A percentile compares a stretch with the other conserved stretches of the same genome.
phyloP scores from a whole-genome alignment of 2,888 invertebrate genomes.

The Leptinotarsa rubiginosa region DNA sequence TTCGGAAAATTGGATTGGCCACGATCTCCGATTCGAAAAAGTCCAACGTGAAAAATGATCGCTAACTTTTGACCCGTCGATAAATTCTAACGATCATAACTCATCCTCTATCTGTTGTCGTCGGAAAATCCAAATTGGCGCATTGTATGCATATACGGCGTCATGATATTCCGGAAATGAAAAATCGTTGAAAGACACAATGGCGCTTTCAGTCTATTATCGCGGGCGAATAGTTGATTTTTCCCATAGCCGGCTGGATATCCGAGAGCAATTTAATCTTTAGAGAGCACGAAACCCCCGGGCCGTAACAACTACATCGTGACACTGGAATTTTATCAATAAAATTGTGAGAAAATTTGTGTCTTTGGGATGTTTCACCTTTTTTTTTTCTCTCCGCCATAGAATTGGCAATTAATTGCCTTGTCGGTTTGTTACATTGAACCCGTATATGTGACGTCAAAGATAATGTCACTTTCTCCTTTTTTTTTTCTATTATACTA shows the following conservation, averaged over 20 bases:
- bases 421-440: neutral
- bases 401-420: neutral
- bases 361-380: neutral
- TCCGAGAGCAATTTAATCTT: conserved; percentile 27
- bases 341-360: conserved; percentile 27
- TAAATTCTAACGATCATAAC: conserved; percentile 9
- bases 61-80: neutral
- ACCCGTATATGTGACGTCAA: conserved; percentile 10
- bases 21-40: neutral
- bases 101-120: conserved; percentile 8
- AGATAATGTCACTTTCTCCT: conserved; percentile 13
- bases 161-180: conserved; percentile 10
- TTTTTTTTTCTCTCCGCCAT: conserved; percentile 5
- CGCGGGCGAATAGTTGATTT: conserved; percentile 13
- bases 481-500: neutral
- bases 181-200: conserved; percentile 18
- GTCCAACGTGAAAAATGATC: neutral
- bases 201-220: conserved; percentile 14
- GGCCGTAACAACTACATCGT: conserved; percentile 37
- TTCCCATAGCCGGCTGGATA: conserved; percentile 14
- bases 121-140: conserved; percentile 4
- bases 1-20: neutral
- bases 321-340: conserved; percentile 39
- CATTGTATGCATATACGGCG: conserved; percentile 8
- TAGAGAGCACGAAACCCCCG: conserved; percentile 32